These are phyloP conservation scores for Micrasema longulum DNA, from an alignment of 1,140 invertebrate species.

Conservation along the genomic window DNA sequence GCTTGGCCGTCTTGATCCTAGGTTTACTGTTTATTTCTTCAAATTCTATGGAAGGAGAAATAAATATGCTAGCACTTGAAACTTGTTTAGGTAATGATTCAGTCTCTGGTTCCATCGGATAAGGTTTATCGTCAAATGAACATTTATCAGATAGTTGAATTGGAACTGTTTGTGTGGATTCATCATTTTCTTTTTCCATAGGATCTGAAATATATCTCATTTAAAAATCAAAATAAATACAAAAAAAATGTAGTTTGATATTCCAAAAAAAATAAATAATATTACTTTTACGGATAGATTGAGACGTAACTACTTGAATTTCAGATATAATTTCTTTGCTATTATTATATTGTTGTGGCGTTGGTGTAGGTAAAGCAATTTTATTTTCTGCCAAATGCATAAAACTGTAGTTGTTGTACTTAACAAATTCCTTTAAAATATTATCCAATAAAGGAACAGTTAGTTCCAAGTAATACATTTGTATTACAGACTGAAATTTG, in stretches of 20 bases:
- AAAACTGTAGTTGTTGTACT: constrained; percentile 55
- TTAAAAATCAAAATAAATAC: no score
- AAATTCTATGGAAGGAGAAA: constrained; percentile 1
- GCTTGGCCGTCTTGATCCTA: not conserved
- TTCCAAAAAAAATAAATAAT: no score
- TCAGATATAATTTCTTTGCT: not conserved
- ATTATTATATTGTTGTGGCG: not conserved
- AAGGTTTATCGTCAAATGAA: no score
- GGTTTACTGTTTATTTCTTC: constrained; percentile 14
- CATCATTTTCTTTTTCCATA: no score
- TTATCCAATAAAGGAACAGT: constrained; percentile 63
- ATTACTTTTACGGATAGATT: no score
- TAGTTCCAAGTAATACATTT: constrained; percentile 62
- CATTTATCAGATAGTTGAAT: no score
- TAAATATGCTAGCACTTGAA: not conserved
- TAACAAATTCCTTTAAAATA: constrained; percentile 59
- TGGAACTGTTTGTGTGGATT: no score
- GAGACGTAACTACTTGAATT: not conserved
- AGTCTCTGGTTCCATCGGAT: no score
- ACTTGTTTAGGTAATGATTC: not conserved
- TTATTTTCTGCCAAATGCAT: constrained; percentile 20
- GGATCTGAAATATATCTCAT: no score
- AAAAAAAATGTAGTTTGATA: no score
- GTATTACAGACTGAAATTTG: constrained; percentile 8
- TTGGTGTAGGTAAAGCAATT: not conserved